Conservation (phyloP, 2,113 vertebrate species). For the Perca flavescens region DNA sequence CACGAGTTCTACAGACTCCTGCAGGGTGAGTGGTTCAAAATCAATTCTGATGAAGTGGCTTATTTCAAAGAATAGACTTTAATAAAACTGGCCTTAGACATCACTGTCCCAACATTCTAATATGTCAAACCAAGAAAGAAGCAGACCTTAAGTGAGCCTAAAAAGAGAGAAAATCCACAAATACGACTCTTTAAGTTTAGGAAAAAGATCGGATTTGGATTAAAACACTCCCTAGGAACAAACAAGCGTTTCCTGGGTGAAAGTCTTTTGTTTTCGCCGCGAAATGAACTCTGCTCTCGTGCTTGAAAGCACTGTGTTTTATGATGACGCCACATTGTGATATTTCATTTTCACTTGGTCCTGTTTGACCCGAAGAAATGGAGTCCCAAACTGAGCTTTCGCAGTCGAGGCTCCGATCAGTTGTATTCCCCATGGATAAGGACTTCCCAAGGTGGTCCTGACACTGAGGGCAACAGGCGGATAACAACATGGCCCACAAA, state of each 20-base stretch:
- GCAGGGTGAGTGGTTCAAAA: neutral
- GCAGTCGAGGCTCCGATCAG: neutral
- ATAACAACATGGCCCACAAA: conserved; percentile 61
- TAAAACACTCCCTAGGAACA: too few species aligned
- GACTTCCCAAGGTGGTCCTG: conserved; percentile 74
- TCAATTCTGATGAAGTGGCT: neutral
- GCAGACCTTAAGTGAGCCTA: neutral
- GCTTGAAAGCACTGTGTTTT: too few species aligned
- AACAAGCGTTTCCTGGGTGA: too few species aligned
- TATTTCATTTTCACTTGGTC: neutral
- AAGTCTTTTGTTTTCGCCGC: too few species aligned
- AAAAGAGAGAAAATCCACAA: neutral
- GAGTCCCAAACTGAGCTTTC: conserved; percentile 36
- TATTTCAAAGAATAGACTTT: neutral
- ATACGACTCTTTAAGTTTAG: too few species aligned
- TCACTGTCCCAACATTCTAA: neutral
- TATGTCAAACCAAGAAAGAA: neutral
- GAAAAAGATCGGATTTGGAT: too few species aligned
- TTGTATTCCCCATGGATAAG: conserved; percentile 31
- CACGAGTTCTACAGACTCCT: neutral
- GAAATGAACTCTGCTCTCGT: too few species aligned
- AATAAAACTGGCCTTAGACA: neutral
- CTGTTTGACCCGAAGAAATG: conserved; percentile 18
- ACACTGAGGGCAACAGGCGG: conserved; percentile 54
- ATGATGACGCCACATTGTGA: too few species aligned